phyloP scores from a whole-genome alignment of 2,113 vertebrate genomes.

The Irena cyanogastra region DNA sequence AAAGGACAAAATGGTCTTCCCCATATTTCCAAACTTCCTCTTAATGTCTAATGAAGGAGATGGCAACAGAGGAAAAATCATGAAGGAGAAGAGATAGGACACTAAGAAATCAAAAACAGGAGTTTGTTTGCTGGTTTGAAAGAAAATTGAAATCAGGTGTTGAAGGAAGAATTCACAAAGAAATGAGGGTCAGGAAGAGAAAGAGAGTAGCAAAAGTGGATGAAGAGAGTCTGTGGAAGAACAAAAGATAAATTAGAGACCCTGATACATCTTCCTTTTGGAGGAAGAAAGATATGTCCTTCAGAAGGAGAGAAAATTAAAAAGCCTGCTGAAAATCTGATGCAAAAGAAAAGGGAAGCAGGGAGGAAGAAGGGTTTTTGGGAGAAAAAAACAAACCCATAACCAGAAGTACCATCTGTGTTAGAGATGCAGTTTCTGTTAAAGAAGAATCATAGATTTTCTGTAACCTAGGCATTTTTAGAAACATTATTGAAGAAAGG shows the following conservation, averaged over 20 bases:
- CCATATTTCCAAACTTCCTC: background rate
- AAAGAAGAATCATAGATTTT: background rate
- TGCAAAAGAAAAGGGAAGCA: accelerated
- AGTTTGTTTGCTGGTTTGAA: background rate
- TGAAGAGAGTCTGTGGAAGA: background rate
- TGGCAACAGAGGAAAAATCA: background rate
- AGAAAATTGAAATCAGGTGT: background rate
- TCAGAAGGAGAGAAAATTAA: background rate
- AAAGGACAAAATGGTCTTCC: background rate
- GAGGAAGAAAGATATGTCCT: background rate
- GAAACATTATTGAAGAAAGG: background rate
- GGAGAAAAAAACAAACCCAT: background rate
- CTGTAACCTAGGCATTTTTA: background rate
- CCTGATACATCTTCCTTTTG: background rate
- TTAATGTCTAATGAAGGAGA: background rate
- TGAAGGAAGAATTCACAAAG: background rate
- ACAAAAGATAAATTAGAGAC: background rate
- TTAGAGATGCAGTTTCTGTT: background rate
- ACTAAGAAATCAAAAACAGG: background rate
- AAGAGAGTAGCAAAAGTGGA: background rate
- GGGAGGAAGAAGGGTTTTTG: background rate
- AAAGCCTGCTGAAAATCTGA: background rate
- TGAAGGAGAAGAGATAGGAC: background rate
- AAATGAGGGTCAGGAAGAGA: background rate
- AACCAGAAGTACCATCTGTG: background rate